Percentiles rank a stretch among this genome's conserved stretches.
phyloP scores from a whole-genome alignment of 2,888 invertebrate genomes.

The Oscheius sp. region DNA sequence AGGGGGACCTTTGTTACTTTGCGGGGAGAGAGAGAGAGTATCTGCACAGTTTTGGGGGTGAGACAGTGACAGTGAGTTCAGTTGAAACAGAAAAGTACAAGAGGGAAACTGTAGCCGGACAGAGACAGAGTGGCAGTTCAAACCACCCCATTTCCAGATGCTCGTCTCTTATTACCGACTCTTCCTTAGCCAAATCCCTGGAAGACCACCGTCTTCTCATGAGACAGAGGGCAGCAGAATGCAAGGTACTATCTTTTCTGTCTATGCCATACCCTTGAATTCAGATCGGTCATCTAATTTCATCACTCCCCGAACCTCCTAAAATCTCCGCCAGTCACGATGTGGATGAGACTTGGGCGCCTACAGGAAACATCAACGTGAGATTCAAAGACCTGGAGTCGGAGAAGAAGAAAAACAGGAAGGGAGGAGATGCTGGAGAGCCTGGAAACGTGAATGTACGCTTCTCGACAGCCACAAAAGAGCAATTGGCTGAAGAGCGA shows the following conservation, averaged over 20 bases:
- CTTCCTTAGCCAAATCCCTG: conserved; percentile 44
- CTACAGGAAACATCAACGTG: conserved; percentile 53
- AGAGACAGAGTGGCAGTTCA: too few relatives aligned
- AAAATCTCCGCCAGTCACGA: conserved; percentile 23
- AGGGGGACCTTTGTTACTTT: too few relatives aligned
- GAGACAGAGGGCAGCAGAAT: conserved; percentile 51
- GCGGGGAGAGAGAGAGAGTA: too few relatives aligned
- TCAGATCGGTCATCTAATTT: conserved; percentile 6
- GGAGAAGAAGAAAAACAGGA: conserved; percentile 2
- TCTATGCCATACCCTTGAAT: conserved; percentile 23
- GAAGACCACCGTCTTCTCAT: conserved; percentile 45
- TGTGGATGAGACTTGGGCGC: conserved; percentile 47
- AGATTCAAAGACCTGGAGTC: conserved; percentile 39
- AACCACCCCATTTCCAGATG: conserved; percentile 41
- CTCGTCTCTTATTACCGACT: conserved; percentile 44
- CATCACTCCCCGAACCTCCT: conserved; percentile 1
- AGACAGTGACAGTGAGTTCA: too few relatives aligned
- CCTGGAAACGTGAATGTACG: conserved; percentile 49
- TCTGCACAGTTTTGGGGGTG: too few relatives aligned
- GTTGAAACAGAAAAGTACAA: too few relatives aligned
- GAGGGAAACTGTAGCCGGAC: too few relatives aligned
- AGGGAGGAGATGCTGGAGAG: conserved; percentile 2
- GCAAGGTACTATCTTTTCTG: conserved; percentile 40
- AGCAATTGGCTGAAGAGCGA: conserved; percentile 30
- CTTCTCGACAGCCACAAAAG: conserved; percentile 43